Conservation (phyloP, 2,797 vertebrate genomes). For the Helarctos malayanus region DNA sequence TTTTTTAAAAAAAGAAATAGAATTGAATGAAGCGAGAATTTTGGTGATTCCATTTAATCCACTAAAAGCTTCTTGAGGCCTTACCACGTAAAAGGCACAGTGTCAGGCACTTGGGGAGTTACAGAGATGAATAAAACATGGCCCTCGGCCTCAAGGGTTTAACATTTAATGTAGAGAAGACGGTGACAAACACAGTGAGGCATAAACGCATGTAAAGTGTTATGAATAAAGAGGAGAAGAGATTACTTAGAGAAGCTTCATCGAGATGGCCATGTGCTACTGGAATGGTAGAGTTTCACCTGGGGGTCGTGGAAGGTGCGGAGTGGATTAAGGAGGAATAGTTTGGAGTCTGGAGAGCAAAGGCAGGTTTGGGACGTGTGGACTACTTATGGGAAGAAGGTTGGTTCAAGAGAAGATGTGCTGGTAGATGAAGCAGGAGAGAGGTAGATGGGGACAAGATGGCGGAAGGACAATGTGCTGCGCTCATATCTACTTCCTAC, state of each 20-base stretch:
- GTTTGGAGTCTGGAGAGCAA: neutral
- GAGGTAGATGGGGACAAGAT: too few species aligned
- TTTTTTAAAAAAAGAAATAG: neutral
- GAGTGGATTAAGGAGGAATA: neutral
- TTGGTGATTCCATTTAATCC: neutral
- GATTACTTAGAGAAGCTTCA: neutral
- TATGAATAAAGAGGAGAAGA: neutral
- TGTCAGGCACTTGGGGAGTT: neutral
- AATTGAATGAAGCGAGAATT: neutral
- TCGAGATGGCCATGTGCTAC: too few species aligned
- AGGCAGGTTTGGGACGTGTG: neutral
- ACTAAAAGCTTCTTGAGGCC: neutral
- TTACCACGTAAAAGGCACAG: neutral
- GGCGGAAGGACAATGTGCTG: rapidly evolving
- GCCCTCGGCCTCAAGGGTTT: neutral
- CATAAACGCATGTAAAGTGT: neutral
- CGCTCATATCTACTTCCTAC: too few species aligned
- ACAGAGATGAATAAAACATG: neutral
- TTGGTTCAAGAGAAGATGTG: neutral
- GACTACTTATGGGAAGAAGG: neutral
- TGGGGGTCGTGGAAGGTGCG: neutral
- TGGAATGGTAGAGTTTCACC: too few species aligned
- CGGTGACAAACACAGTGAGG: neutral
- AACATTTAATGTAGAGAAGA: neutral
- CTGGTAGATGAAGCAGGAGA: neutral